Evolutionary conservation across 2,113 vertebrate species (phyloP).

Genomic region (Chaetodon auriga): DNA sequence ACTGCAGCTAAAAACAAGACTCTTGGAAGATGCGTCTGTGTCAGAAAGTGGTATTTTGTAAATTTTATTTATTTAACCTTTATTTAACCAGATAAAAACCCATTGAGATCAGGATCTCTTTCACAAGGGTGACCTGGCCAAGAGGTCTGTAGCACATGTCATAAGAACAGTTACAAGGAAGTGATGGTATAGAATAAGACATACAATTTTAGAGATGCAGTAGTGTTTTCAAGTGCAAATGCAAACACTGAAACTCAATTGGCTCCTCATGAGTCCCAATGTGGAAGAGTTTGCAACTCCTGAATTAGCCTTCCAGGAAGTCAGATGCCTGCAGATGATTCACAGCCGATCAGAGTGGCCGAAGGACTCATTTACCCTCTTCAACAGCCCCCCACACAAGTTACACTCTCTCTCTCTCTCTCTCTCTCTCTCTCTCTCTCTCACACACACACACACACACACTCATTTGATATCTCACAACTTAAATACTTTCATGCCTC

Average conservation of each 20-base stretch:
- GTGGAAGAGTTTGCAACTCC: slow-evolving; percentile 68
- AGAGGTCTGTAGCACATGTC: no score
- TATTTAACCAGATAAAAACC: no score
- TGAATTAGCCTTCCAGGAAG: slow-evolving; percentile 71
- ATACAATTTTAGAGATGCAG: no score
- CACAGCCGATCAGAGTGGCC: slow-evolving; percentile 59
- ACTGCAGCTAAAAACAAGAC: background rate
- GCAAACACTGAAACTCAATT: slow-evolving; percentile 33
- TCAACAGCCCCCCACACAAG: slow-evolving; percentile 5
- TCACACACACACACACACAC: background rate
- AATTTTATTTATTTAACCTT: no score
- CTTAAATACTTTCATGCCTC: slow-evolving; percentile 42
- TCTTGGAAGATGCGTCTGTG: slow-evolving; percentile 3
- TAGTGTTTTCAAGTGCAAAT: no score
- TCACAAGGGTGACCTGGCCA: no score
- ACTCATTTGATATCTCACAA: slow-evolving; percentile 24
- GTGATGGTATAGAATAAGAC: no score
- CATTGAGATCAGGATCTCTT: no score
- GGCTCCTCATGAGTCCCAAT: slow-evolving; percentile 49
- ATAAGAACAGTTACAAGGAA: no score
- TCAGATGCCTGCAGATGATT: slow-evolving; percentile 71
- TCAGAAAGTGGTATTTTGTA: slow-evolving; percentile 34
- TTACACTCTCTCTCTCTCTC: no score
- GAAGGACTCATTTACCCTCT: slow-evolving; percentile 47
- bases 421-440: no score